Evolutionary conservation across 1,140 invertebrate genomes (phyloP).

Genomic region (Trinorchestia longiramus): DNA sequence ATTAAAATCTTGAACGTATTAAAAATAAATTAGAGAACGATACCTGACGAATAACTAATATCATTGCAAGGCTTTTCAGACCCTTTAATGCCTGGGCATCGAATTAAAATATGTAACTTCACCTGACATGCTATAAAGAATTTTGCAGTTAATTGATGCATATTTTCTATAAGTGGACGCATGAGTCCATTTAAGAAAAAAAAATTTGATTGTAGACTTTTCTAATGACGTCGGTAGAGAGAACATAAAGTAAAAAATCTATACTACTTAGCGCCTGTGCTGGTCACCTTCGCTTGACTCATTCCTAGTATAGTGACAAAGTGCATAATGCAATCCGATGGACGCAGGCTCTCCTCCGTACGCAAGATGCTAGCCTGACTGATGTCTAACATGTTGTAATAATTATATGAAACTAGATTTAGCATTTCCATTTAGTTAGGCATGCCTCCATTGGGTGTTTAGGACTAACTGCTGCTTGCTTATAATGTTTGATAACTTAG

Average conservation of each 20-base stretch:
- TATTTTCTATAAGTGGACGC: not conserved
- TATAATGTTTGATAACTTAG: not conserved
- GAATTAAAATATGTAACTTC: no score
- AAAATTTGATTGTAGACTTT: not conserved
- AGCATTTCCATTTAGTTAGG: not conserved
- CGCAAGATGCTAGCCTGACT: not conserved
- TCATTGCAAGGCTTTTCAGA: no score
- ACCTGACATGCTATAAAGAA: not conserved
- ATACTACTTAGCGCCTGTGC: not conserved
- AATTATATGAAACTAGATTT: not conserved
- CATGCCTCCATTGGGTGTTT: not conserved
- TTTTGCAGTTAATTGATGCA: not conserved
- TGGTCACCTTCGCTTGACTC: not conserved
- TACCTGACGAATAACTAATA: no score
- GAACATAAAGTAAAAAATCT: not conserved
- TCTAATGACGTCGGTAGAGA: not conserved
- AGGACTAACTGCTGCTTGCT: not conserved
- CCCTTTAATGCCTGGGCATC: no score
- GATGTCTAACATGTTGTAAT: not conserved
- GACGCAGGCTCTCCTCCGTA: not conserved
- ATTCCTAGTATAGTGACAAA: not conserved
- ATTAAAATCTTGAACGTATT: no score
- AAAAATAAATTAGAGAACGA: no score
- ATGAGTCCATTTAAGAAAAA: not conserved
- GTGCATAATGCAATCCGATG: not conserved